Percentiles rank a stretch among this genome's conserved stretches.
Conservation (phyloP, 1,140 invertebrate species). For the Drosophila repleta region DNA sequence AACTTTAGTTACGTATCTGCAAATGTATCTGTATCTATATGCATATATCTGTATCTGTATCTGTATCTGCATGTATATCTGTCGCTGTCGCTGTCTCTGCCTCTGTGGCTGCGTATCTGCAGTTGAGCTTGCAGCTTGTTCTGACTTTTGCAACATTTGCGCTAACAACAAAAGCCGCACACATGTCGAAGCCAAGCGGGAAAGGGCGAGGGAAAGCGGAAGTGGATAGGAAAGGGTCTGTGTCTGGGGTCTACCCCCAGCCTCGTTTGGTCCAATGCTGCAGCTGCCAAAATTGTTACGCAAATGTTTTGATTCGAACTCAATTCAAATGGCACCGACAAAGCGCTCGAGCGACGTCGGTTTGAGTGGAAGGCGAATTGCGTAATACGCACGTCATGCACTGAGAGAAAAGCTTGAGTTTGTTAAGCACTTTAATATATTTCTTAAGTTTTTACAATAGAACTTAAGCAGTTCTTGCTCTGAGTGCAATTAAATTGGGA, state of each 20-base stretch:
- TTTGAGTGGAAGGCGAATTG: conserved; percentile 8
- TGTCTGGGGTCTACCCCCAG: too few relatives aligned
- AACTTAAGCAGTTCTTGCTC: too few relatives aligned
- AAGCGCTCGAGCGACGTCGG: conserved; percentile 5
- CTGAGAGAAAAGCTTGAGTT: neutral
- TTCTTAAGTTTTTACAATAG: too few relatives aligned
- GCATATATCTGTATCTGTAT: neutral
- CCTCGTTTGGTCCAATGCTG: conserved; percentile 13
- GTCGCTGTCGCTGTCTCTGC: conserved; percentile 7
- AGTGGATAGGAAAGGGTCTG: neutral
- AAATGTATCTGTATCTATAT: too few relatives aligned
- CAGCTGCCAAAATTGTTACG: conserved; percentile 69
- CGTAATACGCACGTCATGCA: conserved; percentile 18
- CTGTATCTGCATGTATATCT: conserved; percentile 1
- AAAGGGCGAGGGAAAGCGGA: too few relatives aligned
- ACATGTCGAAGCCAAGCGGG: neutral
- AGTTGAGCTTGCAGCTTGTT: conserved; percentile 33
- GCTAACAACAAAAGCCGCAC: conserved; percentile 21
- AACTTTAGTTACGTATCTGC: conserved; percentile 55
- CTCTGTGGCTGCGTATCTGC: conserved; percentile 34
- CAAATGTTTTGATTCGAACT: conserved; percentile 70
- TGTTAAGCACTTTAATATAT: too few relatives aligned
- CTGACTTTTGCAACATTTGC: conserved; percentile 42
- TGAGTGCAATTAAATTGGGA: too few relatives aligned
- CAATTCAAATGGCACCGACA: conserved; percentile 60